Base-by-base conservation (phyloP, 2,797 vertebrate genomes). In the Aythya fuligula region DNA sequence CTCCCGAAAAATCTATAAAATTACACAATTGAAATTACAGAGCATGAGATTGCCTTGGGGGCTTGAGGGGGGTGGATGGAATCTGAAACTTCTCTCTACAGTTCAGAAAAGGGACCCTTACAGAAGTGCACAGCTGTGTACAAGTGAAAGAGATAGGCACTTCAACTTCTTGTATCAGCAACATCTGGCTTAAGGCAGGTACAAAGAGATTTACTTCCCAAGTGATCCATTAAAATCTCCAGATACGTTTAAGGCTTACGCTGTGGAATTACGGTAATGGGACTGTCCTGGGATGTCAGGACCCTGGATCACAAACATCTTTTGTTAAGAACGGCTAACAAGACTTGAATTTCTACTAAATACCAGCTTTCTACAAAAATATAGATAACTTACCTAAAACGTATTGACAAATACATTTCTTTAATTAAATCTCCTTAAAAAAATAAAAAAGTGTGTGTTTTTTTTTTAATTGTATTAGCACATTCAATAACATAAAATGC, bases 111-210 rank as follows among this genome's bases (percentile, higher is more conserved):
- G 19, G 2, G 16, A 34, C 49, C 73, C 77, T 70, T 51, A 15
- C 73, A 86, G 93, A 94, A 79, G 73, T 0, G 1, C 93, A 80
- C 91, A 95, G 96, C 96, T 96, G 94, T 1, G 17, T 8, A 69
- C 2, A 30, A 89, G 95, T 90, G 94, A 91, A 89, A 69, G 79
- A 94, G 94, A 96, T 30, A 57, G 82, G 94, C 94, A 89, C 91
- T 91, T 94, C 96, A 85, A 83, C 62, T 1, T 82, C 91, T 88
- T 61, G 79, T 32, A 93, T 92, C 93, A 85, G 57, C 80, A 96
- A 96, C 94, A 96, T 28, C 94, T 94, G 94, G 90, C 85, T 91
- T 66, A 81, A 72, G 82, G 94, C 91, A 97, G 85, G 89, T 94
- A 96, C 90, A 93, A 88, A 95, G 92, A 82, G 86, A 93, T 93